phyloP scores from a whole-genome alignment of 1,140 invertebrate genomes.

The Wiebesia pumilae region DNA sequence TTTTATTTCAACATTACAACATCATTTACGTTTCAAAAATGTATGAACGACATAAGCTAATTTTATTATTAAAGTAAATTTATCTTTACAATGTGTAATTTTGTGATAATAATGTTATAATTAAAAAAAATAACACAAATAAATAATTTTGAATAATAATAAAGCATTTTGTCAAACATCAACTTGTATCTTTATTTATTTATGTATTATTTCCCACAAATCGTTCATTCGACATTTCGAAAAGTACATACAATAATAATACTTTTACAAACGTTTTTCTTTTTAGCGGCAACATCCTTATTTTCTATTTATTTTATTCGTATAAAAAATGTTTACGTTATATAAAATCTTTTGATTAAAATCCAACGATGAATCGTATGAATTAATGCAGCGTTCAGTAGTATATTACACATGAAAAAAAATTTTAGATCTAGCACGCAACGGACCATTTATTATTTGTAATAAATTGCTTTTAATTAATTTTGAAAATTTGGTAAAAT shows the following conservation, averaged over 20 bases:
- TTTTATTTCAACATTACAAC: too few relatives aligned
- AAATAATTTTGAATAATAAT: neutral
- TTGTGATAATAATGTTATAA: too few relatives aligned
- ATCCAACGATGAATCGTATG: constrained; percentile 35
- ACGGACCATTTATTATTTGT: constrained; percentile 28
- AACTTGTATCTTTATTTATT: constrained; percentile 50
- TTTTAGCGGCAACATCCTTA: constrained; percentile 9
- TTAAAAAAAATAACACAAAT: too few relatives aligned
- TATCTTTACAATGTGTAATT: too few relatives aligned
- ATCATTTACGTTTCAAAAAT: too few relatives aligned
- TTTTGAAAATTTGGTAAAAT: neutral
- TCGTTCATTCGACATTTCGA: constrained; percentile 42
- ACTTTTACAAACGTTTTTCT: constrained; percentile 25
- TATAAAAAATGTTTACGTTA: constrained; percentile 44
- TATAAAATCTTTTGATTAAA: constrained; percentile 52
- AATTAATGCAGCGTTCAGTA: neutral
- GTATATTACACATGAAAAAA: constrained; percentile 1
- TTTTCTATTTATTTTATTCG: constrained; percentile 29
- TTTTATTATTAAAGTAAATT: too few relatives aligned
- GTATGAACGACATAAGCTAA: too few relatives aligned
- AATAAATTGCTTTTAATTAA: neutral
- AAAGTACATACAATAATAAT: constrained; percentile 48
- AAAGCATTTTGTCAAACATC: constrained; percentile 36
- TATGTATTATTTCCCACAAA: constrained; percentile 36
- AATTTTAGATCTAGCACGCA: constrained; percentile 36